Base-by-base conservation (phyloP, 64 coral and sea anemone species). In the Catalaphyllia jardinei region DNA sequence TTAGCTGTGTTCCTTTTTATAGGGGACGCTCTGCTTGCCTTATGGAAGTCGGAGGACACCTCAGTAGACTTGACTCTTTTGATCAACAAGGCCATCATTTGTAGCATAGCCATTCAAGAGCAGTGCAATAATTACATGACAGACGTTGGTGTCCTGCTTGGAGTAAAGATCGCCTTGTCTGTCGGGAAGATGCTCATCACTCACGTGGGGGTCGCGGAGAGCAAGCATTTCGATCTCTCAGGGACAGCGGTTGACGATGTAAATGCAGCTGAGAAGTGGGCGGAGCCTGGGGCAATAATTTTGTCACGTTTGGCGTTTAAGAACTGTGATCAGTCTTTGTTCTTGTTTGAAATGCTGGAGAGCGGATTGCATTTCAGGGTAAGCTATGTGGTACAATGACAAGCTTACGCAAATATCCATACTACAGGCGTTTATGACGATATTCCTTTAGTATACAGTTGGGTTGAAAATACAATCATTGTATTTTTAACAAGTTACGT, bases 71-170 rank as follows among this genome's bases (percentile, higher is more conserved):
- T 95, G 7, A 91, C 91, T 4, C 76, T 93, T 51, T 60, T 99
- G 19, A 67, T 99, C 27, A 99, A 99, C 79, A 99, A 95, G 79
- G 97, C 97, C 2, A 99, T 93, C 17, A 99, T 99, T 33, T 95
- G 93, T 52, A 99, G 97, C 46, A 89, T 99, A 6, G 88, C 93
- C 0, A 95, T 99, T 22, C 97, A 99, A n/a, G 91, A 99, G 65
- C 93, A 99, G 39, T 99, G 97, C 31, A 94, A 99, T 38, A 93
- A 99, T 74, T 95, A 93, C 91, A 93, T 99, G 97, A 99, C 97
- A 4, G 97, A 99, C 62, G 97, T 99, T 4, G 97, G 93, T 60
- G 97, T 99, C 7, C 5, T 99, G 19, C 83, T 99, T 13, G 91
- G 97, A 24, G 97, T 99, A 11, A 99, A 99, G 30, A 99, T 95